phyloP scores from a whole-genome alignment of 2,797 vertebrate genomes.

The Crenuchus spilurus region DNA sequence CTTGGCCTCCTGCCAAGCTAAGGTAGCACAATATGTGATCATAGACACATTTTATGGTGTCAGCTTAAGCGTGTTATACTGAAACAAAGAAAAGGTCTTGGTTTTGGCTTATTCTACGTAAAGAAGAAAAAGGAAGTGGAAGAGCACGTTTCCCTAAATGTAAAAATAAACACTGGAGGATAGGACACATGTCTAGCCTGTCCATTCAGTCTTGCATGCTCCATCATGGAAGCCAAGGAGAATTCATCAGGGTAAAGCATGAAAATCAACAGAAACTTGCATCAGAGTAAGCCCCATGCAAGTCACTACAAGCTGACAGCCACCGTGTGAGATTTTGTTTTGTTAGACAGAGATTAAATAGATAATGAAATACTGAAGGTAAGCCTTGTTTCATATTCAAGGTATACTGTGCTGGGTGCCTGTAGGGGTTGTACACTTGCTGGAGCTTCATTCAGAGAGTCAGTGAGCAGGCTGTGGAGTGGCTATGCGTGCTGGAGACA shows the following conservation, averaged over 20 bases:
- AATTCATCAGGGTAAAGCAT: not conserved
- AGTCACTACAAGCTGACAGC: not conserved
- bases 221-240: not conserved
- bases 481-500: slow-evolving; percentile 44
- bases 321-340: not conserved
- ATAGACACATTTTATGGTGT: not conserved
- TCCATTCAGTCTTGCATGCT: slow-evolving; percentile 5
- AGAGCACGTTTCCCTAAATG: slow-evolving; percentile 63
- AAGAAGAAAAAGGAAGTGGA: slow-evolving; percentile 37
- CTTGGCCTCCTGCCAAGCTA: slow-evolving; percentile 23
- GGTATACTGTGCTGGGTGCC: not conserved
- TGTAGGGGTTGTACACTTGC: not conserved
- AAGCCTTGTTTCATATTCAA: not conserved
- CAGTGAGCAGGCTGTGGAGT: slow-evolving; percentile 21
- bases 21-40: slow-evolving; percentile 1
- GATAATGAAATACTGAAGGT: not conserved
- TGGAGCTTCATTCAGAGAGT: slow-evolving; percentile 32
- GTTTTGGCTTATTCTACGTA: not conserved
- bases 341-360: not conserved
- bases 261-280: not conserved
- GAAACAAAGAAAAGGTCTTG: slow-evolving; percentile 19
- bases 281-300: too few species aligned
- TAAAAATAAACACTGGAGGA: slow-evolving; percentile 57
- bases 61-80: slow-evolving; percentile 19
- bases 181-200: slow-evolving; percentile 9